phyloP scores from a whole-genome alignment of 2,113 vertebrate genomes.

The Eretmochelys imbricata region DNA sequence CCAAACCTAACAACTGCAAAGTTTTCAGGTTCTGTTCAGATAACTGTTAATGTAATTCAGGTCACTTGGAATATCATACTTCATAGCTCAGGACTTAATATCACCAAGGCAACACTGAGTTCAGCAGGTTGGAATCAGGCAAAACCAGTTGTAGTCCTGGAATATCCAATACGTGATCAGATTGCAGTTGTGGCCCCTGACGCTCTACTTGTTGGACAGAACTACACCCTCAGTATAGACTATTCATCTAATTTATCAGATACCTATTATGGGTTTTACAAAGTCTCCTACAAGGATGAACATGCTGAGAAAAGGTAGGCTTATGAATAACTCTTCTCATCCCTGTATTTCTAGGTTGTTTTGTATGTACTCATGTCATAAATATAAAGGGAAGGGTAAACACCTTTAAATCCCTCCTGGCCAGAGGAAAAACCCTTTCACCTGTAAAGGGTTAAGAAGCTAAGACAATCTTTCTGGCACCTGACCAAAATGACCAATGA shows the following conservation, averaged over 20 bases:
- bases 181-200: slow-evolving; percentile 86
- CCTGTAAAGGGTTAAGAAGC: too few relatives aligned
- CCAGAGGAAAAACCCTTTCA: too few relatives aligned
- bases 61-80: slow-evolving; percentile 86
- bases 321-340: background rate
- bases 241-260: slow-evolving; percentile 88
- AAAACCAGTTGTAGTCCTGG: slow-evolving; percentile 79
- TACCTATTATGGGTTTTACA: slow-evolving; percentile 92
- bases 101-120: slow-evolving; percentile 80
- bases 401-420: too few relatives aligned
- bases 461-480: too few relatives aligned
- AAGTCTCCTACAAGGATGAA: slow-evolving; percentile 87
- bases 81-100: slow-evolving; percentile 88
- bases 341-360: background rate
- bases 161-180: slow-evolving; percentile 88
- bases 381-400: too few relatives aligned
- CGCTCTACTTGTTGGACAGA: slow-evolving; percentile 80
- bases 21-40: slow-evolving; percentile 85
- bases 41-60: slow-evolving; percentile 81
- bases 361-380: background rate
- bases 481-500: too few relatives aligned
- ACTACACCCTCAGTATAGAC: slow-evolving; percentile 84
- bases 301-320: slow-evolving; percentile 77
- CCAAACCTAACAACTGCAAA: slow-evolving; percentile 87
- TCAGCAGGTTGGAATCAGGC: slow-evolving; percentile 57